A percentile compares a stretch with the other conserved stretches of the same genome.
phyloP scores from a whole-genome alignment of 2,797 vertebrate species.

The Acanthurus leucopareius region DNA sequence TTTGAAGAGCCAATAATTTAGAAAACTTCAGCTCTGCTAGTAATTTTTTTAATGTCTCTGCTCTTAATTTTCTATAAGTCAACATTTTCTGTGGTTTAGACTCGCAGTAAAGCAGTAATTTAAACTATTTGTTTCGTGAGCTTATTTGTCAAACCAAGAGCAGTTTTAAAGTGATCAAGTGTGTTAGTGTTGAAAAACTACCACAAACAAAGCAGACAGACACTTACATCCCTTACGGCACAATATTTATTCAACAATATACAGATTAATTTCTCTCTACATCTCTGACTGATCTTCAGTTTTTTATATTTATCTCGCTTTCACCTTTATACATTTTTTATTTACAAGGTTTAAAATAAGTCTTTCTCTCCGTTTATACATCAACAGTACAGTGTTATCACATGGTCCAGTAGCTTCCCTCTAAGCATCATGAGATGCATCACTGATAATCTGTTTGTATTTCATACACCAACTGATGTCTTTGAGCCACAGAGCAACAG shows the following conservation, averaged over 20 bases:
- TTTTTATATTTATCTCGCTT: conserved; percentile 76
- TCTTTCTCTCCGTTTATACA: conserved; percentile 92
- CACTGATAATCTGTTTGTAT: conserved; percentile 50
- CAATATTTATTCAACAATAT: conserved; percentile 99
- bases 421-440: conserved; percentile 72
- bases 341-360: conserved; percentile 99
- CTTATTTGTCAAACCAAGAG: too few relatives aligned
- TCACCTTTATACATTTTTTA: conserved; percentile 93
- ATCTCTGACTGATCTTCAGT: conserved; percentile 86
- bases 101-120: too few relatives aligned
- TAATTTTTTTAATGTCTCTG: too few relatives aligned
- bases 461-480: conserved; percentile 83
- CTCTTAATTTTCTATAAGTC: too few relatives aligned
- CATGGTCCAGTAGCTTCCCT: conserved; percentile 84
- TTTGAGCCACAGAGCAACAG: conserved; percentile 89
- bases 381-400: conserved; percentile 93
- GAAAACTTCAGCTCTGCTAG: too few relatives aligned
- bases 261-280: conserved; percentile 88
- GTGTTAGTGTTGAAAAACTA: background rate
- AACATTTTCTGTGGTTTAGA: too few relatives aligned
- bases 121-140: too few relatives aligned
- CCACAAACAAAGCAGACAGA: conserved; percentile 27
- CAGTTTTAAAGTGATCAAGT: too few relatives aligned
- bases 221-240: conserved; percentile 78
- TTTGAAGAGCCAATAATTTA: too few relatives aligned